phyloP scores from a whole-genome alignment of 1,140 invertebrate species.

The Lanistes nyassanus region DNA sequence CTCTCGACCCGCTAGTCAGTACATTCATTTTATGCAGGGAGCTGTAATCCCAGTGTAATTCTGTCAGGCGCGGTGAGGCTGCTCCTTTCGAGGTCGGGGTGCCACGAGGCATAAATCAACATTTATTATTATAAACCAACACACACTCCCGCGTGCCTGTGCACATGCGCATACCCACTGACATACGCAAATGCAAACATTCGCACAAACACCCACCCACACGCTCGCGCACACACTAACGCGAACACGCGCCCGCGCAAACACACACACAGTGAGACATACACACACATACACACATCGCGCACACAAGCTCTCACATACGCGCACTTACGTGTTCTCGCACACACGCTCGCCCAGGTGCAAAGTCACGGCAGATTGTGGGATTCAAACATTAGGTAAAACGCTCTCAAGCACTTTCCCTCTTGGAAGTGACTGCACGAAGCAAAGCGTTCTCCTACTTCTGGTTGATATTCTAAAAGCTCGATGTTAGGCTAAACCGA shows the following conservation, averaged over 20 bases:
- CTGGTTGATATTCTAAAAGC: no score
- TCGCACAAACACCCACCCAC: no score
- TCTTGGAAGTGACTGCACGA: no score
- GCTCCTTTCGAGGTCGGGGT: neutral
- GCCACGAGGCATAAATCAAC: no score
- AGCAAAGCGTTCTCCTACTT: no score
- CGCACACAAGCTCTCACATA: slow-evolving; percentile 31
- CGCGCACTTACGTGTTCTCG: slow-evolving; percentile 26
- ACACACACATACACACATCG: slow-evolving; percentile 8
- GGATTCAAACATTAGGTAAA: no score
- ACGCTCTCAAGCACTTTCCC: no score
- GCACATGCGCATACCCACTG: neutral
- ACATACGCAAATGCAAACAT: neutral
- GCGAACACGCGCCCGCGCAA: neutral
- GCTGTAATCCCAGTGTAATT: neutral
- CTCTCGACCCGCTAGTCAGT: no score
- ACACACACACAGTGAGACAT: neutral
- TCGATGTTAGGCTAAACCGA: no score
- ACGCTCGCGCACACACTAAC: neutral
- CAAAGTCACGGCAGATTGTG: no score
- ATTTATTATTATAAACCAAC: no score
- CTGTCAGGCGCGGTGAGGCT: neutral
- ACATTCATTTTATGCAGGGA: neutral
- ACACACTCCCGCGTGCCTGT: neutral
- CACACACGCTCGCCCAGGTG: slow-evolving; percentile 28